Conservation (phyloP, 2,113 vertebrate genomes). For the Salvator merianae region DNA sequence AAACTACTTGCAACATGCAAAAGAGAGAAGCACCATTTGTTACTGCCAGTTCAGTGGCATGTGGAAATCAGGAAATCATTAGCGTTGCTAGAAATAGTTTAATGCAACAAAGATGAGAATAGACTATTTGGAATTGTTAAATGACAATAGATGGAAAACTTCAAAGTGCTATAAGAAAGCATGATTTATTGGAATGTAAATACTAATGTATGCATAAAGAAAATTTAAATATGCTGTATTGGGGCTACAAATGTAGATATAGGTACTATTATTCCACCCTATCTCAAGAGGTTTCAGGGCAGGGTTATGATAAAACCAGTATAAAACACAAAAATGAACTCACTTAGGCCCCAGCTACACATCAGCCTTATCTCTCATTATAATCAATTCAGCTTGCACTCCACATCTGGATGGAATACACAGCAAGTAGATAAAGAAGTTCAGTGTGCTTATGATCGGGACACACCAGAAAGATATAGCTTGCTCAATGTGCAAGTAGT, state of each 20-base stretch:
- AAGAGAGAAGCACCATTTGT: slow-evolving; percentile 70
- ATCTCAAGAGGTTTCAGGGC: not conserved
- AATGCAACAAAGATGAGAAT: slow-evolving; percentile 72
- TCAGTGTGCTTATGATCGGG: too few species aligned
- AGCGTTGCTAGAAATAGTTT: slow-evolving; percentile 74
- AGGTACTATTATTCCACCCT: slow-evolving; percentile 54
- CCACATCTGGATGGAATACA: too few species aligned
- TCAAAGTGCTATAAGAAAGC: slow-evolving; percentile 61
- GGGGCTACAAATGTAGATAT: not conserved
- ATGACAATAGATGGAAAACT: slow-evolving; percentile 73
- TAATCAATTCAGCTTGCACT: too few species aligned
- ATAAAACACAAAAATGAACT: too few species aligned
- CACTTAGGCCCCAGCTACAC: too few species aligned
- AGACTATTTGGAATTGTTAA: slow-evolving; percentile 76
- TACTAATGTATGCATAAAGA: slow-evolving; percentile 46
- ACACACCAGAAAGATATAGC: too few species aligned
- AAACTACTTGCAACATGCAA: slow-evolving; percentile 72
- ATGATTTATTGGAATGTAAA: slow-evolving; percentile 69
- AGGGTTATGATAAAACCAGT: too few species aligned
- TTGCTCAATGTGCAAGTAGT: too few species aligned
- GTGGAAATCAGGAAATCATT: slow-evolving; percentile 81
- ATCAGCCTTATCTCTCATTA: too few species aligned
- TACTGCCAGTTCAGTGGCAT: slow-evolving; percentile 75
- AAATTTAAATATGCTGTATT: too few species aligned
- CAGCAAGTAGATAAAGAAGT: too few species aligned